These are phyloP conservation scores for Petaurus breviceps DNA, from an alignment of 2,113 vertebrate genomes.

Conservation along the genomic window DNA sequence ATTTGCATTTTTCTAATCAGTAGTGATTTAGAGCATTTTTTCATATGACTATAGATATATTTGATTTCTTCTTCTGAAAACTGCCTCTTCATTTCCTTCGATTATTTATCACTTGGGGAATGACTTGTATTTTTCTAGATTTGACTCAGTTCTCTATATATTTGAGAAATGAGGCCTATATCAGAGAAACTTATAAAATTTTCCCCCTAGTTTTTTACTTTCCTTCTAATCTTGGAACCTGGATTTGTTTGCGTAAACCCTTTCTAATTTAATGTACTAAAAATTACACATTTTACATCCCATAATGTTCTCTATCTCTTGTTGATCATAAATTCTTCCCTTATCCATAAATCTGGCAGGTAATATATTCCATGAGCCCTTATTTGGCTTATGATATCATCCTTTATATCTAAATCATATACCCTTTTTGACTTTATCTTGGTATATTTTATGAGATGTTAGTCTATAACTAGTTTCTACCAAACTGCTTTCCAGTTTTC, in stretches of 20 bases:
- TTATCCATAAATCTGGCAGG: not conserved
- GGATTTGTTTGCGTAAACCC: not conserved
- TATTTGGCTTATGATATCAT: not conserved
- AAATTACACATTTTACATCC: not conserved
- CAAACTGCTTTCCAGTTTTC: not conserved
- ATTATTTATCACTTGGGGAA: not conserved
- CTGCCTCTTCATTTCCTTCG: not conserved
- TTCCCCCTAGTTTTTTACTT: not conserved
- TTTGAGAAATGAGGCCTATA: not conserved
- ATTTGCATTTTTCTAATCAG: slow-evolving; percentile 16
- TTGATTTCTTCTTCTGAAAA: not conserved
- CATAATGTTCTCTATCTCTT: not conserved
- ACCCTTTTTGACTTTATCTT: not conserved
- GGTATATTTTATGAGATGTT: not conserved
- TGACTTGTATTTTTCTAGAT: not conserved
- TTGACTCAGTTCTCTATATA: slow-evolving; percentile 4
- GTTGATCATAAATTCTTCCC: not conserved
- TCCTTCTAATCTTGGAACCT: not conserved
- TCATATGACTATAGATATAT: not conserved
- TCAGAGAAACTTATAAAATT: not conserved
- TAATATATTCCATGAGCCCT: not conserved
- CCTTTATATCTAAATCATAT: not conserved
- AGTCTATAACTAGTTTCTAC: not conserved
- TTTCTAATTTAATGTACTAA: not conserved
- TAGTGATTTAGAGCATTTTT: not conserved